phyloP scores from a whole-genome alignment of 2,888 invertebrate species.

The Parochlus steinenii region DNA sequence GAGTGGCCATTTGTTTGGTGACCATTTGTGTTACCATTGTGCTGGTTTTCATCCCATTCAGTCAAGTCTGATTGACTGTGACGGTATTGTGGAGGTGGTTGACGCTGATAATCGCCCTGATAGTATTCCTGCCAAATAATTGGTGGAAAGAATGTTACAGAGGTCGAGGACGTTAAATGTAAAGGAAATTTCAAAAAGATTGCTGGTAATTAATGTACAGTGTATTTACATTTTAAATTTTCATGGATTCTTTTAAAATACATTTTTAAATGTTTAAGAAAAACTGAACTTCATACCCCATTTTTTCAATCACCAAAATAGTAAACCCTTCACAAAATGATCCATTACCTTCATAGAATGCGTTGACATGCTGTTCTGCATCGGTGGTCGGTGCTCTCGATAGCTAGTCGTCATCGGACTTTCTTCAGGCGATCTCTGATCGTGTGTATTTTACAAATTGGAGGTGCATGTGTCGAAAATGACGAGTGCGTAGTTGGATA shows the following conservation, averaged over 20 bases:
- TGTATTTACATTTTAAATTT: background rate
- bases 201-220: background rate
- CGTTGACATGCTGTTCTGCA: conserved; percentile 51
- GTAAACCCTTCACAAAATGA: too few relatives aligned
- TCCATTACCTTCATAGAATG: conserved; percentile 56
- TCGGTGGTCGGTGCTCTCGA: conserved; percentile 34
- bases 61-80: conserved; percentile 32
- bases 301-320: too few relatives aligned
- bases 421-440: conserved; percentile 31
- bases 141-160: background rate
- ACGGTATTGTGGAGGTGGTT: conserved; percentile 30
- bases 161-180: background rate
- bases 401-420: conserved; percentile 25
- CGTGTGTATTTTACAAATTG: conserved; percentile 1
- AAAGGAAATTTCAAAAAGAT: background rate
- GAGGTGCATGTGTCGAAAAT: too few relatives aligned
- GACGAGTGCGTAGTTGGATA: too few relatives aligned
- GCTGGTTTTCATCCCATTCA: conserved; percentile 28
- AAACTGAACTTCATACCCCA: too few relatives aligned
- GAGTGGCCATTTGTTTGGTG: conserved; percentile 17
- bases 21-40: conserved; percentile 27
- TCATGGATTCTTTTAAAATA: background rate
- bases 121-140: conserved; percentile 34
- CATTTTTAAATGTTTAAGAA: conserved; percentile 8
- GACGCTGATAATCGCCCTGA: conserved; percentile 32